Base-by-base conservation (phyloP, 2,888 invertebrate genomes). In the Agrotis clavis region DNA sequence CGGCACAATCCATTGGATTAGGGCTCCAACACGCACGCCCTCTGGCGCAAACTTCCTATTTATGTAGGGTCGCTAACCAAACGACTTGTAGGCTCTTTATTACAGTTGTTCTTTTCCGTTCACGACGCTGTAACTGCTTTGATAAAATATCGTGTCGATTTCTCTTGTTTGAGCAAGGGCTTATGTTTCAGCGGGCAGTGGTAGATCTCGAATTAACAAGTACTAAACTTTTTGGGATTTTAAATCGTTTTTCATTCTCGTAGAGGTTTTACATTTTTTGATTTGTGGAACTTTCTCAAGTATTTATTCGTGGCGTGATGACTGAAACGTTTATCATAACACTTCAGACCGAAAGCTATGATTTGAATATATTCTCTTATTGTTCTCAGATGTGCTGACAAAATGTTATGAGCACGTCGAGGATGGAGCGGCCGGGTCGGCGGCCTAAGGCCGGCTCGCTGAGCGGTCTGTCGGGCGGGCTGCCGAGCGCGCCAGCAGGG, bases 31-130 rank as follows among this genome's bases (percentile, higher is more conserved):
- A 96, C 96, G 96, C 94, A 91, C 94, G 88, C 88, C 85, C 85
- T 85, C 85, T 86, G 84, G 84, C 84, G 79, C 84, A 88, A 90
- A 90, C 92, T 92, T 92, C 90, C 91, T 95, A 93, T 95, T 95
- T 95, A 94, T 94, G 93, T 94, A 91, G 91, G 92, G 91, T 91
- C 92, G 90, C 93, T 91, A 93, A 93, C 93, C 93, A 93, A 95
- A 95, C 95, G 95, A 95, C 95, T 95, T 95, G 95, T 95, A 95
- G 94, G 94, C 95, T 93, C 93, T 95, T 95, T 95, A 95, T 94
- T 95, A 95, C 95, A 95, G 93, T 95, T 96, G 95, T 96, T 95
- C 93, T 93, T 94, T 94, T 93, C 92, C 93, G 92, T 89, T 94
- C 94, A 93, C 92, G 90, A 92, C 88, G 91, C 92, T 92, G 93